These are phyloP conservation scores for Arremon brunneinucha DNA, from an alignment of 2,797 vertebrate genomes.

Conservation along the genomic window DNA sequence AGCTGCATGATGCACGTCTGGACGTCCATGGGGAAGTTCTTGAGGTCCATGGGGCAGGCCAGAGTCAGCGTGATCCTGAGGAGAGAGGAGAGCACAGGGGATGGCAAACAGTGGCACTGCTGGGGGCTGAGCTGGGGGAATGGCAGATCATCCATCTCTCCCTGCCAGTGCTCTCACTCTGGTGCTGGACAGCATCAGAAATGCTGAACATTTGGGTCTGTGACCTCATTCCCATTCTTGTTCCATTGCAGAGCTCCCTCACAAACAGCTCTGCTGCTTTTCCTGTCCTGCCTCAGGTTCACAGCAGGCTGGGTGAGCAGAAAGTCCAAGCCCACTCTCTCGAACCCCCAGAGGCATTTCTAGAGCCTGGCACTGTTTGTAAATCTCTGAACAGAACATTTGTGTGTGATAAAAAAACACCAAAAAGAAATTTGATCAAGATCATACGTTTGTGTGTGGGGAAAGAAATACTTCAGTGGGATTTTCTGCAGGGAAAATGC, in stretches of 20 bases:
- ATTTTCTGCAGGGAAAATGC: background rate
- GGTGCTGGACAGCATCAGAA: background rate
- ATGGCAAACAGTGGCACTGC: background rate
- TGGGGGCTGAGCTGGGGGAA: background rate
- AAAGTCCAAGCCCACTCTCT: background rate
- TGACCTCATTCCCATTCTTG: rapidly evolving
- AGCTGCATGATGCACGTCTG: slow-evolving; percentile 99
- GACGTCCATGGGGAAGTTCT: slow-evolving; percentile 99
- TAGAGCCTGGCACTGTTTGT: background rate
- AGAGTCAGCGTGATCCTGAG: slow-evolving; percentile 85
- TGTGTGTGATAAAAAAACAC: rapidly evolving
- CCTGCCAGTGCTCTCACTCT: background rate
- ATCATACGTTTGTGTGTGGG: background rate
- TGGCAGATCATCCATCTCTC: background rate
- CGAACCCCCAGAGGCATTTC: background rate
- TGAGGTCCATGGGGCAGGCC: slow-evolving; percentile 95
- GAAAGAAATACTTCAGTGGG: background rate
- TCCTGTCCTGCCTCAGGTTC: background rate
- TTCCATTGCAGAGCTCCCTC: background rate
- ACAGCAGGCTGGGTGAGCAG: background rate
- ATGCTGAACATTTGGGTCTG: background rate
- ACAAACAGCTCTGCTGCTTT: background rate
- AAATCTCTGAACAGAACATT: background rate
- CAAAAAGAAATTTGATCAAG: background rate
- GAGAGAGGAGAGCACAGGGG: slow-evolving; percentile 24